Conservation (phyloP, 2,888 invertebrate species). For the Gibbula magus region DNA sequence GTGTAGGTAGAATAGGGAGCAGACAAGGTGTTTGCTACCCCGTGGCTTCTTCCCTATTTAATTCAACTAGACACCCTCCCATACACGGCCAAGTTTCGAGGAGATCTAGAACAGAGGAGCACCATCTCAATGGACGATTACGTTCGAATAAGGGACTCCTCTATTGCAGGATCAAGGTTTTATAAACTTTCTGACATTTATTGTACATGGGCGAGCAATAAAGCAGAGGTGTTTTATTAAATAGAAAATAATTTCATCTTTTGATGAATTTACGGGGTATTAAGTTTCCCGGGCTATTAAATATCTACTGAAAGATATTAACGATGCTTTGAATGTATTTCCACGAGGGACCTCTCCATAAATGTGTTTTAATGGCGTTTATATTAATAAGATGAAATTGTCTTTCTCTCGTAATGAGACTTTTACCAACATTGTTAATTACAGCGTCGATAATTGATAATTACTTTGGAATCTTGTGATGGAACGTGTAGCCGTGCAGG, state of each 20-base stretch:
- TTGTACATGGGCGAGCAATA: constrained; percentile 1
- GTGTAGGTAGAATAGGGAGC: constrained; percentile 3
- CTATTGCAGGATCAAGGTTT: not conserved
- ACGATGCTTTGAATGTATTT: constrained; percentile 11
- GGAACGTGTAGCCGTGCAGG: too few relatives aligned
- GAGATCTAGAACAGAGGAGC: constrained; percentile 10
- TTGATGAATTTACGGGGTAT: constrained; percentile 11
- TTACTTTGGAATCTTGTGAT: too few relatives aligned
- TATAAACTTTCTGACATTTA: not conserved
- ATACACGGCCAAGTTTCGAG: not conserved
- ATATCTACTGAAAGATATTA: constrained; percentile 7
- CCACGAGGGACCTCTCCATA: not conserved
- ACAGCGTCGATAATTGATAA: too few relatives aligned
- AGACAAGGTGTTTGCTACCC: constrained; percentile 2
- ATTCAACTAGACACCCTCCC: not conserved
- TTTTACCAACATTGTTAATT: too few relatives aligned
- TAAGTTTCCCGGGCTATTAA: constrained; percentile 20
- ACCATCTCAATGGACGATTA: not conserved
- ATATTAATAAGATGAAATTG: not conserved
- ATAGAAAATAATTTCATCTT: constrained; percentile 13
- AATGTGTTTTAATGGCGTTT: not conserved
- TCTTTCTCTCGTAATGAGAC: too few relatives aligned
- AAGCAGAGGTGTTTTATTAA: constrained; percentile 8
- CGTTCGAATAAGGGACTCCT: not conserved
- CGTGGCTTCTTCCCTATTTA: not conserved